phyloP scores from a whole-genome alignment of 2,797 vertebrate genomes.

The Gobio occitaniae region DNA sequence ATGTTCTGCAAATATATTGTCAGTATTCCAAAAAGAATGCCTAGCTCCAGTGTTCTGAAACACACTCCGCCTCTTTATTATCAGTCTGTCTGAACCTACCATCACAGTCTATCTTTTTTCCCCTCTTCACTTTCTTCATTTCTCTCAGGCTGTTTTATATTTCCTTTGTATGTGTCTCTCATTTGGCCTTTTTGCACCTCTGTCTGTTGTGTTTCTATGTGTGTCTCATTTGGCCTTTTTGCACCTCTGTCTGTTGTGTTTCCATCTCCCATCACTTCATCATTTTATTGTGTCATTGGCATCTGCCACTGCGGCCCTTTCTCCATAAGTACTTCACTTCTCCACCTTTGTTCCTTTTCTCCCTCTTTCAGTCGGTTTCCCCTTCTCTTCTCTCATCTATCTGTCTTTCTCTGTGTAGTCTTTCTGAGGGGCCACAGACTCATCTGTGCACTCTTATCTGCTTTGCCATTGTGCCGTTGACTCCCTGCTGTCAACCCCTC shows the following conservation, averaged over 20 bases:
- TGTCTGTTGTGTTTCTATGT: conserved; percentile 10
- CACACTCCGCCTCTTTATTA: conserved; percentile 59
- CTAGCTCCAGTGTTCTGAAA: conserved; percentile 47
- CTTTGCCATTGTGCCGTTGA: conserved; percentile 57
- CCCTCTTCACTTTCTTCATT: neutral
- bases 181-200: neutral
- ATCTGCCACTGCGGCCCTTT: neutral
- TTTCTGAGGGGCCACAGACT: conserved; percentile 20
- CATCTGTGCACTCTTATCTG: conserved; percentile 53
- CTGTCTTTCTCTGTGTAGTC: conserved; percentile 20
- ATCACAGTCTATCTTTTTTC: neutral
- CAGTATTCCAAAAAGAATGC: neutral
- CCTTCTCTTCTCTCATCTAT: neutral
- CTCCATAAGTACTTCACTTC: conserved; percentile 14
- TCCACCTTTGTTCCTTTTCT: conserved; percentile 47
- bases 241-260: neutral
- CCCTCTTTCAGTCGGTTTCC: neutral
- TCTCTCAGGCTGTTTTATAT: neutral
- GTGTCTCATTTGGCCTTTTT: neutral
- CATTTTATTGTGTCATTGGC: conserved; percentile 11
- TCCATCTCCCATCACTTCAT: neutral
- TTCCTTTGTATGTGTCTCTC: neutral
- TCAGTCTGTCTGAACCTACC: neutral
- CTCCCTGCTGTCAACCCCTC: conserved; percentile 60
- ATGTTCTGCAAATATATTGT: neutral